phyloP scores from a whole-genome alignment of 2,113 vertebrate genomes.

The Isichthys henryi region DNA sequence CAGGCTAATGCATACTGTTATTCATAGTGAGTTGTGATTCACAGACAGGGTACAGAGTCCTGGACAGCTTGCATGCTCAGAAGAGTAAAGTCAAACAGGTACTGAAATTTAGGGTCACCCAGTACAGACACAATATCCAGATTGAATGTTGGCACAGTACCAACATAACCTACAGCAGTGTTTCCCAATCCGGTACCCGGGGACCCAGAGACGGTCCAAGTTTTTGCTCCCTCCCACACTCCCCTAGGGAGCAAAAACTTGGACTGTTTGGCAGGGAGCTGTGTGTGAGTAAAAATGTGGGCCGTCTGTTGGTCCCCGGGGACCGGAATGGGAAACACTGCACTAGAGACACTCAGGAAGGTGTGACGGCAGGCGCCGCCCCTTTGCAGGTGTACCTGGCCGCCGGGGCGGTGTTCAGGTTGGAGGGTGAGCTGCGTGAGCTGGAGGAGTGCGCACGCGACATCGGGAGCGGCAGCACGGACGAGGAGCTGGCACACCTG shows the following conservation, averaged over 20 bases:
- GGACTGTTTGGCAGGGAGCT: no score
- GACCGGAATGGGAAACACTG: no score
- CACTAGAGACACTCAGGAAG: neutral
- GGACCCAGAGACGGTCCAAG: no score
- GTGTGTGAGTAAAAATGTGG: no score
- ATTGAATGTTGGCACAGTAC: neutral
- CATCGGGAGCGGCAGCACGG: conserved; percentile 74
- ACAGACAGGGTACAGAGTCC: neutral
- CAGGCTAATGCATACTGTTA: neutral
- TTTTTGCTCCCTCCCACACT: no score
- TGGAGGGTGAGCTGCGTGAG: conserved; percentile 79
- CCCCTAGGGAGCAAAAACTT: no score
- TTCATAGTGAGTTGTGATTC: neutral
- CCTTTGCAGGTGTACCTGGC: conserved; percentile 80
- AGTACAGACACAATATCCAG: neutral
- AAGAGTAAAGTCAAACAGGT: neutral
- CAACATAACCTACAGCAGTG: neutral
- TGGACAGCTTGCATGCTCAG: neutral
- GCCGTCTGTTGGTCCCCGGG: no score
- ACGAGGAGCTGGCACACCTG: conserved; percentile 76
- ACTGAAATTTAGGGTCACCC: neutral
- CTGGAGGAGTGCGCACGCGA: conserved; percentile 79
- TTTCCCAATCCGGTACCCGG: no score
- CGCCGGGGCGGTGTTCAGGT: conserved; percentile 82
- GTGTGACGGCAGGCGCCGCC: neutral